These are phyloP conservation scores for Lordiphosa andalusiaca DNA, from an alignment of 2,888 invertebrate genomes.

Conservation along the genomic window DNA sequence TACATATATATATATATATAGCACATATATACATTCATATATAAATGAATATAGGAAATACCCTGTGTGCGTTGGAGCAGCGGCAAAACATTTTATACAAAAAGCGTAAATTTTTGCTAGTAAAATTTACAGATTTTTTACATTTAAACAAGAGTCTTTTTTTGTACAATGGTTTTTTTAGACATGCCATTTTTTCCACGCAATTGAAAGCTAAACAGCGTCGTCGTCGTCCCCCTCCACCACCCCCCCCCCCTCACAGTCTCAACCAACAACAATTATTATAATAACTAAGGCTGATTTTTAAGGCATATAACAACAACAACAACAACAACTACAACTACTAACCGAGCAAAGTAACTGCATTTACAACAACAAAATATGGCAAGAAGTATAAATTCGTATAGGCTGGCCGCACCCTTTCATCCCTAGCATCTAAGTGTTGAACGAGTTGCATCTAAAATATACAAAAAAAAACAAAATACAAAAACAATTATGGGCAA, in stretches of 20 bases:
- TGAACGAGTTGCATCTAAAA: slow-evolving; percentile 56
- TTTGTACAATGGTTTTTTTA: slow-evolving; percentile 70
- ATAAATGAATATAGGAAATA: slow-evolving; percentile 18
- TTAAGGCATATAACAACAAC: slow-evolving; percentile 51
- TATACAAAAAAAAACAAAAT: slow-evolving; percentile 27
- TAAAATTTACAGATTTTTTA: slow-evolving; percentile 74
- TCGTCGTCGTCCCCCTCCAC: too few relatives aligned
- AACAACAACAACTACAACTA: background rate
- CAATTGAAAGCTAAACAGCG: too few relatives aligned
- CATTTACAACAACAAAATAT: slow-evolving; percentile 7
- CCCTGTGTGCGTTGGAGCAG: slow-evolving; percentile 7
- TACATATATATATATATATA: slow-evolving; percentile 21
- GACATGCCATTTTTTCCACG: slow-evolving; percentile 47
- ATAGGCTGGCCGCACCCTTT: too few relatives aligned
- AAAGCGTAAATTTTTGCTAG: slow-evolving; percentile 64
- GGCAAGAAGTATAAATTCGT: background rate
- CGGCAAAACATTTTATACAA: slow-evolving; percentile 27
- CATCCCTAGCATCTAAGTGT: slow-evolving; percentile 60
- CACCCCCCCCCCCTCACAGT: slow-evolving; percentile 15
- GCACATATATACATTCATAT: slow-evolving; percentile 12
- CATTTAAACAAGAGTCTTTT: slow-evolving; percentile 43
- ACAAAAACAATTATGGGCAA: slow-evolving; percentile 46
- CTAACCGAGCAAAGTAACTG: slow-evolving; percentile 6
- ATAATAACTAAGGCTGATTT: slow-evolving; percentile 73
- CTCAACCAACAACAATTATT: slow-evolving; percentile 66